These are phyloP conservation scores for Ischnura elegans DNA, from an alignment of 2,888 invertebrate genomes.

Conservation along the genomic window DNA sequence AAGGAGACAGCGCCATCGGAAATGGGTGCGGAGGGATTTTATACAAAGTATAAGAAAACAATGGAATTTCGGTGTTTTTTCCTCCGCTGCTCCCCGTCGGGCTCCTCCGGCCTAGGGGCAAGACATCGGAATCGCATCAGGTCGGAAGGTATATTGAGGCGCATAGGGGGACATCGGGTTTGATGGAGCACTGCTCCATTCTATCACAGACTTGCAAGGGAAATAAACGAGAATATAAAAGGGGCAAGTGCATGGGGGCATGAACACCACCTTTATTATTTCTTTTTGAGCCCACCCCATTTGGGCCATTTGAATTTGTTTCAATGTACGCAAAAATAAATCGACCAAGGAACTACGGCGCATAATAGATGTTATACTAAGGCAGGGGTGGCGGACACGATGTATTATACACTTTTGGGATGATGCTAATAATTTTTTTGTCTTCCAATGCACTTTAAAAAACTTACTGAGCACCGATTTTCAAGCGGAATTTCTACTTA, in stretches of 20 bases:
- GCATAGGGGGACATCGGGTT: not conserved
- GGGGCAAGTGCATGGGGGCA: not conserved
- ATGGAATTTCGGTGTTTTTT: constrained; percentile 62
- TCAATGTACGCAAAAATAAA: not conserved
- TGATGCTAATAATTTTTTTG: no score
- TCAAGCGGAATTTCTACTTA: no score
- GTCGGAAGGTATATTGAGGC: constrained; percentile 1
- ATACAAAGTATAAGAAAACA: constrained; percentile 58
- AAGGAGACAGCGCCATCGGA: constrained; percentile 44
- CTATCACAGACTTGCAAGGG: not conserved
- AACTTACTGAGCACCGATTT: no score
- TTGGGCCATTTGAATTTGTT: not conserved
- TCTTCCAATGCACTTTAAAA: no score
- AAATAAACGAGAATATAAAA: not conserved
- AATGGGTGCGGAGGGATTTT: constrained; percentile 65
- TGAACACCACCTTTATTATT: not conserved
- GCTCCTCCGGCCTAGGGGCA: constrained; percentile 43
- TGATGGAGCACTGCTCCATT: constrained; percentile 41
- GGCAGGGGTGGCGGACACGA: no score
- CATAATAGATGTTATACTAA: no score
- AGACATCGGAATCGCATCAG: constrained; percentile 66
- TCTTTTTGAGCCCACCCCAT: not conserved
- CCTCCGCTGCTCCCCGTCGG: not conserved
- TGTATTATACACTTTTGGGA: no score
- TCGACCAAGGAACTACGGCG: not conserved